phyloP scores from a whole-genome alignment of 2,113 vertebrate genomes.

The Megalops atlanticus region DNA sequence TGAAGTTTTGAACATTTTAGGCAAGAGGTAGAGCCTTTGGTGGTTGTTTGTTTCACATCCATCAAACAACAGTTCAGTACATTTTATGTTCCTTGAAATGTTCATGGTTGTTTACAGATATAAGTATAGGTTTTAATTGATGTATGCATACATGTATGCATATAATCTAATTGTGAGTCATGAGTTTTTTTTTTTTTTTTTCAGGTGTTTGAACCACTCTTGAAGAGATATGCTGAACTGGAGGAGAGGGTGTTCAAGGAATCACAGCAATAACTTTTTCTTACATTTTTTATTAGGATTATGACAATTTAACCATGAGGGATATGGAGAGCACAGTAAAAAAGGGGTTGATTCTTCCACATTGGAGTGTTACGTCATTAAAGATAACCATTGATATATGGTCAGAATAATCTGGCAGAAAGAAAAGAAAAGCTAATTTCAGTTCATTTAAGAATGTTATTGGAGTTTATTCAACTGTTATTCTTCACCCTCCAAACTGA shows the following conservation, averaged over 20 bases:
- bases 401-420: too few species aligned
- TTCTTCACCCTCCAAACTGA: too few species aligned
- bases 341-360: too few species aligned
- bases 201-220: slow-evolving; percentile 66
- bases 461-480: too few species aligned
- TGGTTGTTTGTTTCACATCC: neutral
- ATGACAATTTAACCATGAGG: too few species aligned
- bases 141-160: neutral
- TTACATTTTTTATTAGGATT: neutral
- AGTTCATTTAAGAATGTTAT: too few species aligned
- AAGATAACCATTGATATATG: too few species aligned
- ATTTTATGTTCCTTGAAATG: neutral
- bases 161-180: neutral
- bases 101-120: neutral
- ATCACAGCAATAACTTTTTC: slow-evolving; percentile 22
- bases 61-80: neutral
- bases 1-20: too few species aligned
- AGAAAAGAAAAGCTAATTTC: too few species aligned
- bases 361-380: too few species aligned
- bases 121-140: neutral
- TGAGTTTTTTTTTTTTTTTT: slow-evolving; percentile 21
- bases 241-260: slow-evolving; percentile 59
- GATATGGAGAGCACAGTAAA: too few species aligned
- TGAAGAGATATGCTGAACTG: slow-evolving; percentile 69
- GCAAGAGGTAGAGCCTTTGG: too few species aligned